Conservation (phyloP, 2,888 invertebrate genomes). For the Caenorhabditis sp. region DNA sequence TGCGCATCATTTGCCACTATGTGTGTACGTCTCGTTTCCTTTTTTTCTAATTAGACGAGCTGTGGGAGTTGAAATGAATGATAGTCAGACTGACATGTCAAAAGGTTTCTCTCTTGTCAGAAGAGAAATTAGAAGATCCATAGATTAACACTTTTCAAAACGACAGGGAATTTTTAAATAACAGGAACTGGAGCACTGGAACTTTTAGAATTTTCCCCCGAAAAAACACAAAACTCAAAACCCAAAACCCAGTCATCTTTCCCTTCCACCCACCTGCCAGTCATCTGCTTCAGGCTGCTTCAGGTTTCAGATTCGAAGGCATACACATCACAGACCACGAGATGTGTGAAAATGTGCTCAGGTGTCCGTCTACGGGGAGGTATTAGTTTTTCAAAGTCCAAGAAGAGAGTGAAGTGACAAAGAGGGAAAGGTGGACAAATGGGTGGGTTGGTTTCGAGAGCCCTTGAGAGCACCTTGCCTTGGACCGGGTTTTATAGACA, state of each 20-base stretch:
- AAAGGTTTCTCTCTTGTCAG: conserved; percentile 10
- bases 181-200: too few relatives aligned
- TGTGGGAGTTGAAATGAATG: conserved; percentile 58
- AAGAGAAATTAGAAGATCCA: not conserved
- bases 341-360: conserved; percentile 12
- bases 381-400: too few relatives aligned
- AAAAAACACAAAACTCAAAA: conserved; percentile 6
- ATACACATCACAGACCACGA: conserved; percentile 31
- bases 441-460: too few relatives aligned
- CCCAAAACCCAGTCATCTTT: not conserved
- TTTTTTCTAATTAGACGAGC: conserved; percentile 58
- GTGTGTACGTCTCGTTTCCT: conserved; percentile 14
- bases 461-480: too few relatives aligned
- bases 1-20: conserved; percentile 29
- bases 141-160: too few relatives aligned
- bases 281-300: conserved; percentile 6
- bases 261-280: too few relatives aligned
- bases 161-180: too few relatives aligned
- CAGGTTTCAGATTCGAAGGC: conserved; percentile 34
- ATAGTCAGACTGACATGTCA: conserved; percentile 51
- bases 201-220: too few relatives aligned
- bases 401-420: too few relatives aligned
- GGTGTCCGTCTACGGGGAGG: too few relatives aligned
- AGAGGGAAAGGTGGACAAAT: too few relatives aligned
- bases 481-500: not conserved